Evolutionary conservation across 2,113 vertebrate genomes (phyloP).

Genomic region (Gadus chalcogrammus): DNA sequence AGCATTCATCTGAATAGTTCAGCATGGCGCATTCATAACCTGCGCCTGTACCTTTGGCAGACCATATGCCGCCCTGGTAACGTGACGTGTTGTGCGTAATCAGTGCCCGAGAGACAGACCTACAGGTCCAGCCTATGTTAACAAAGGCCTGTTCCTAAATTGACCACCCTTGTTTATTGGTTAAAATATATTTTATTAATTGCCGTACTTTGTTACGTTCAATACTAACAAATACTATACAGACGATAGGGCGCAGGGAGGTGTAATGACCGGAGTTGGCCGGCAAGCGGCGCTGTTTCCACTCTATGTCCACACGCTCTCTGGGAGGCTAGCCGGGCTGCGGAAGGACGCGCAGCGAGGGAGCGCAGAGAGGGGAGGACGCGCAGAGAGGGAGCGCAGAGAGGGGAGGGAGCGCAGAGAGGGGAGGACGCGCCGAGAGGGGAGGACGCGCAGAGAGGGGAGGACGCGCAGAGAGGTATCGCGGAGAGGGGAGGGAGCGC

Average conservation of each 20-base stretch:
- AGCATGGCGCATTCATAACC: too few species aligned
- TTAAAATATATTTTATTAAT: too few species aligned
- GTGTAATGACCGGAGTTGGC: slow-evolving; percentile 27
- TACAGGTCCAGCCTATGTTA: too few species aligned
- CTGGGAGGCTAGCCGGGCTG: slow-evolving; percentile 54
- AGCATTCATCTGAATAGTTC: too few species aligned
- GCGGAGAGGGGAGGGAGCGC: slow-evolving; percentile 9
- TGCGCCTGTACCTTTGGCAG: too few species aligned
- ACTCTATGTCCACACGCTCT: slow-evolving; percentile 50
- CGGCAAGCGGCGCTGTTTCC: slow-evolving; percentile 73
- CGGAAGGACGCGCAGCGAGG: slow-evolving; percentile 31
- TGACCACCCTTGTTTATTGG: too few species aligned
- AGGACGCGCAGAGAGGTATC: slow-evolving; percentile 13
- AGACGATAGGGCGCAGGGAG: too few species aligned
- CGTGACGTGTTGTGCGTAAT: too few species aligned
- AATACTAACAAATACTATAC: background rate
- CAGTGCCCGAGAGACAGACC: too few species aligned
- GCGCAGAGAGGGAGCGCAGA: slow-evolving; percentile 16
- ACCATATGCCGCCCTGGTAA: too few species aligned
- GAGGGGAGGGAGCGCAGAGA: background rate
- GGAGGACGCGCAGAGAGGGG: slow-evolving; percentile 11
- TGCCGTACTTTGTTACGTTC: too few species aligned
- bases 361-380: background rate
- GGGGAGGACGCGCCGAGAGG: background rate
- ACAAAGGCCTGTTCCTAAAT: too few species aligned